Percentiles rank a stretch among this genome's conserved stretches.
phyloP scores from a whole-genome alignment of 1,140 invertebrate genomes.

The Bombus polaris region DNA sequence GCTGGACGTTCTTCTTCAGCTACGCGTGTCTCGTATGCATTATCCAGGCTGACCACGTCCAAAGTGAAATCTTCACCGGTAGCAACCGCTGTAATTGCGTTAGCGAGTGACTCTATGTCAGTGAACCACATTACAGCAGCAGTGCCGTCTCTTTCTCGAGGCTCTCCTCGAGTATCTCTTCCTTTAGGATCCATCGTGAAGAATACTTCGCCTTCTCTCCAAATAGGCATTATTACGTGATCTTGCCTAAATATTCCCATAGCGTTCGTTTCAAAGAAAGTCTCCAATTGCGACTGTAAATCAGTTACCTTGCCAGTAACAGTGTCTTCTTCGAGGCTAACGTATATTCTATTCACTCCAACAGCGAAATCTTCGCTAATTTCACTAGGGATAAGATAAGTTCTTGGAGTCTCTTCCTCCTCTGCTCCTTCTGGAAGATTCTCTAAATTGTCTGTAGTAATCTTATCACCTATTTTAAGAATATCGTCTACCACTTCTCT shows the following conservation, averaged over 20 bases:
- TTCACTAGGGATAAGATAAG: constrained; percentile 80
- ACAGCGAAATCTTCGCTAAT: constrained; percentile 76
- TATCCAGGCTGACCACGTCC: constrained; percentile 70
- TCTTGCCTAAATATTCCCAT: constrained; percentile 74
- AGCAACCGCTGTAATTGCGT: neutral
- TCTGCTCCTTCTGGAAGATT: constrained; percentile 75
- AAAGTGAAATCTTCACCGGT: constrained; percentile 61
- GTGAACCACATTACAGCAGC: constrained; percentile 76
- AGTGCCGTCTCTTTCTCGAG: constrained; percentile 58
- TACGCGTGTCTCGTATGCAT: constrained; percentile 64
- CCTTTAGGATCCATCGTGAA: constrained; percentile 77
- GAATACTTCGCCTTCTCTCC: constrained; percentile 71
- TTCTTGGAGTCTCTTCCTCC: constrained; percentile 67
- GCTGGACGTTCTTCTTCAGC: constrained; percentile 52
- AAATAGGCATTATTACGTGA: constrained; percentile 73
- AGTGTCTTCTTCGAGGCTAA: constrained; percentile 68
- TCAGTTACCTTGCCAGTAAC: constrained; percentile 59
- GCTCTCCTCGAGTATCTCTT: constrained; percentile 63
- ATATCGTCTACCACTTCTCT: constrained; percentile 76
- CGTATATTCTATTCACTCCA: constrained; percentile 71
- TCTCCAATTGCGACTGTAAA: constrained; percentile 53
- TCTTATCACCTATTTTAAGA: constrained; percentile 75
- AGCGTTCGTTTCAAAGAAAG: constrained; percentile 68
- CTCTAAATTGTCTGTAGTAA: constrained; percentile 73
- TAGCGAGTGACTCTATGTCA: constrained; percentile 58